phyloP scores from a whole-genome alignment of 2,113 vertebrate genomes.

The Bungarus multicinctus region DNA sequence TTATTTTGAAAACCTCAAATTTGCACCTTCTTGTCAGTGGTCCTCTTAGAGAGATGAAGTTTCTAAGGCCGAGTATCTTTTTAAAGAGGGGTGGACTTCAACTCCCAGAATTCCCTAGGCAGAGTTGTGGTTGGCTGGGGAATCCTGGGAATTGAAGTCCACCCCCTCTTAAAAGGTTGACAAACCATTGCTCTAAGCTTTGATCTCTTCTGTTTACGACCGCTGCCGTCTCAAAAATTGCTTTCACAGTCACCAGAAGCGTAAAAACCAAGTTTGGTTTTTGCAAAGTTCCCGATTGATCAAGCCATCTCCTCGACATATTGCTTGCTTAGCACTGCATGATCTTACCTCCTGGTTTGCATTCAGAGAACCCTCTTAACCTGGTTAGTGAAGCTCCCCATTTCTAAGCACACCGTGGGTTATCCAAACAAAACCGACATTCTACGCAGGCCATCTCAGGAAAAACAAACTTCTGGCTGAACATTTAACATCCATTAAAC shows the following conservation, averaged over 20 bases:
- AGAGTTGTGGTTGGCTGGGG: no score
- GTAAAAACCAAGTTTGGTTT: neutral
- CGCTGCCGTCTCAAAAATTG: neutral
- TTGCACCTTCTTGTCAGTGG: neutral
- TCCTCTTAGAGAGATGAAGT: neutral
- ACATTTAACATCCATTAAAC: neutral
- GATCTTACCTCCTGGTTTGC: neutral
- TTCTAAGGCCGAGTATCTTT: neutral
- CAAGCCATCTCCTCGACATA: neutral
- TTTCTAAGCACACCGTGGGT: neutral
- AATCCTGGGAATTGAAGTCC: neutral
- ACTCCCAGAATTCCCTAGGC: neutral
- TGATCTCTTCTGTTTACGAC: neutral
- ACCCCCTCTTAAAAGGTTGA: no score
- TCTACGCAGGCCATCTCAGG: neutral
- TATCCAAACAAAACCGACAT: neutral
- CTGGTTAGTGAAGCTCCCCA: neutral
- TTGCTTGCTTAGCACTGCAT: neutral
- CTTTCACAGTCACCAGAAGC: accelerated
- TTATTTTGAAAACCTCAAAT: neutral
- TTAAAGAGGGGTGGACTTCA: neutral
- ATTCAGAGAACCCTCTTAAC: neutral
- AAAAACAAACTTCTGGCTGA: no score
- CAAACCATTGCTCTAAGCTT: neutral
- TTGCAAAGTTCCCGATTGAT: neutral